Conservation (phyloP, 2,797 vertebrate species). For the Pteropus rufus region DNA sequence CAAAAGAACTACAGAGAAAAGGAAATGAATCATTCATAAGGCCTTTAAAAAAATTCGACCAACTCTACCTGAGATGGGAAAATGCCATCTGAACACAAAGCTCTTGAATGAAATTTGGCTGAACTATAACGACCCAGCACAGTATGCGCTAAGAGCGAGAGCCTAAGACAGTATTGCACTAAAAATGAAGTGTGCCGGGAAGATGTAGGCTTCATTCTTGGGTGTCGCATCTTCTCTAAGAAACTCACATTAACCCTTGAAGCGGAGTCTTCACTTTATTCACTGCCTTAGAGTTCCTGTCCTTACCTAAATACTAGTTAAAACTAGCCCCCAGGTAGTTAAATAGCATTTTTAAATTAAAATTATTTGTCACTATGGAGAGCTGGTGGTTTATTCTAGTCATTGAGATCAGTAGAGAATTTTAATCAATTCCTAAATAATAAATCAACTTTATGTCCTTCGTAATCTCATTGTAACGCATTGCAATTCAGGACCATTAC, state of each 20-base stretch:
- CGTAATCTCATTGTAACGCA: constrained; percentile 79
- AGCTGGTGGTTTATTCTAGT: constrained; percentile 70
- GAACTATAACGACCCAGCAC: constrained; percentile 4
- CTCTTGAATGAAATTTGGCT: background rate
- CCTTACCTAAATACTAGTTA: background rate
- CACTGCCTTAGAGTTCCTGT: background rate
- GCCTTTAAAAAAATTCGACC: constrained; percentile 54
- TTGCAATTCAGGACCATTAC: constrained; percentile 80
- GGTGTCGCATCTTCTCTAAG: background rate
- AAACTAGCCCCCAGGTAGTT: background rate
- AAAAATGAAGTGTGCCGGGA: background rate
- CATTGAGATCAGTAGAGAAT: constrained; percentile 76
- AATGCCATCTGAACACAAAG: constrained; percentile 18
- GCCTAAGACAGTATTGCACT: background rate
- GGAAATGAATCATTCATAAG: constrained; percentile 61
- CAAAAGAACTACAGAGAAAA: constrained; percentile 50
- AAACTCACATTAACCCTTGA: constrained; percentile 34
- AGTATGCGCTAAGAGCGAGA: constrained; percentile 54
- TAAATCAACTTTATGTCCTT: constrained; percentile 81
- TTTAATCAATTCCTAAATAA: constrained; percentile 84
- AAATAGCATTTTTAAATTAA: constrained; percentile 39
- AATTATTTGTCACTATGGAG: constrained; percentile 69
- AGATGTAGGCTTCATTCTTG: background rate
- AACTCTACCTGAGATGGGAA: background rate
- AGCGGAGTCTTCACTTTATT: background rate